Evolutionary conservation across 2,797 vertebrate species (phyloP), one percentile per base, ranked within the genome.

Genomic region (Avahi laniger): DNA sequence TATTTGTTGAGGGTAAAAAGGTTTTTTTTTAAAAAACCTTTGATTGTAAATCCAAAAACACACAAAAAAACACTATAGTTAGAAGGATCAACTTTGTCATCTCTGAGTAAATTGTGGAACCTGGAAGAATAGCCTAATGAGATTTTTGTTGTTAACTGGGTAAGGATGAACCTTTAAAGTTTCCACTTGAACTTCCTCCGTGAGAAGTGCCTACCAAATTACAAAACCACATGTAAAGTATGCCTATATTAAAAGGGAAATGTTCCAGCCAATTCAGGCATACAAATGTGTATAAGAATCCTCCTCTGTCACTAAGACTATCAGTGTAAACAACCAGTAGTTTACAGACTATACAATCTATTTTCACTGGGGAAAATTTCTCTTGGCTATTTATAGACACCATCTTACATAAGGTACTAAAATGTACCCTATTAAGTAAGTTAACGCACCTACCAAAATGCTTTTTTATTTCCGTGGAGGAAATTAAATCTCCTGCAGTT

Each of bases 401-500:
- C 7, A 57, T 41, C 15, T 95, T 81, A 70, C 0, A 76, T 57
- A 59, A 61, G n/a, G 1, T 57, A 63, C 41, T 82, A 92, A 96
- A 95, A 90, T 85, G 50, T 50, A 82, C 26, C 14, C 50, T 90
- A 61, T 75, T 95, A 70, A 97, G 80, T 93, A 90, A 94, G 63
- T 95, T 86, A 85, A 50, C 48, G 61, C 18, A 35, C 30, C 81
- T 84, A 92, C 28, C 6, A 54, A 78, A 91, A 78, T 92, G 61
- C 59, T 94, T 35, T 35, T 90, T 92, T 86, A 89, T 96, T 90
- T 95, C 48, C 14, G 41, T n/a, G 33, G 20, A 80, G 14, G 52
- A 70, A 95, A 94, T 93, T 80, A 96, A 95, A 87, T 73, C 38
- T 82, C 63, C 80, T 93, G 18, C 20, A 91, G 57, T 90, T 94